These are phyloP conservation scores for Eupeodes latifasciatus DNA, from an alignment of 2,888 invertebrate species.

Conservation along the genomic window DNA sequence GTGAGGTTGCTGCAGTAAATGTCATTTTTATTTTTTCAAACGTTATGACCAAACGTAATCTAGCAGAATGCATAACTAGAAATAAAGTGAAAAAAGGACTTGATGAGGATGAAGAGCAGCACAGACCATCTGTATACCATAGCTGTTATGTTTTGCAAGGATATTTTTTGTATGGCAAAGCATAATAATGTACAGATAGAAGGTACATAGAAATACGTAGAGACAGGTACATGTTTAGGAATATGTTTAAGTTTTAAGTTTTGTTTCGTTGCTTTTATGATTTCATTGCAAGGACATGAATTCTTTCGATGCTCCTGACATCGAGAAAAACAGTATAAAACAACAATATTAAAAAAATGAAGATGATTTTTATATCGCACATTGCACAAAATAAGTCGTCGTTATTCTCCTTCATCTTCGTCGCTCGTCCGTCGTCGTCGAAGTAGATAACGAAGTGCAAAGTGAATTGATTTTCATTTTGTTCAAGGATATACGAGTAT, in stretches of 20 bases:
- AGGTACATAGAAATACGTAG: neutral
- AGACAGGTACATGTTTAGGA: conserved; percentile 52
- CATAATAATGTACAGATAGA: neutral
- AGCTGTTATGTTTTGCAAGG: conserved; percentile 29
- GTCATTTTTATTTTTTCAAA: conserved; percentile 36
- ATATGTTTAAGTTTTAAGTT: conserved; percentile 21
- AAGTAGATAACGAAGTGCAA: conserved; percentile 62
- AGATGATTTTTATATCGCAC: conserved; percentile 24
- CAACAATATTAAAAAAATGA: neutral
- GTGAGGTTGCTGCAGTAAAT: conserved; percentile 33
- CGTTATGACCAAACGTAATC: conserved; percentile 67
- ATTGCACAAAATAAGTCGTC: conserved; percentile 35
- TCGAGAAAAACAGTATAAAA: neutral
- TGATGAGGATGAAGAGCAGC: conserved; percentile 17
- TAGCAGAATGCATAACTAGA: conserved; percentile 57
- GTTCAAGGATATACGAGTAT: neutral
- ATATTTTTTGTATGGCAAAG: conserved; percentile 34
- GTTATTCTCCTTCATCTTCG: neutral
- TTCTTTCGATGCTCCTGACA: conserved; percentile 1
- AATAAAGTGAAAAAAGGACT: conserved; percentile 29
- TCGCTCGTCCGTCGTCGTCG: neutral
- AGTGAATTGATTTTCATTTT: conserved; percentile 57
- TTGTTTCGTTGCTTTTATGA: conserved; percentile 26
- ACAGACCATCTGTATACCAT: neutral
- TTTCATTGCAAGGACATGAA: conserved; percentile 38